These are phyloP conservation scores for Nomada ferruginata DNA, from an alignment of 2,888 invertebrate species.

Conservation along the genomic window DNA sequence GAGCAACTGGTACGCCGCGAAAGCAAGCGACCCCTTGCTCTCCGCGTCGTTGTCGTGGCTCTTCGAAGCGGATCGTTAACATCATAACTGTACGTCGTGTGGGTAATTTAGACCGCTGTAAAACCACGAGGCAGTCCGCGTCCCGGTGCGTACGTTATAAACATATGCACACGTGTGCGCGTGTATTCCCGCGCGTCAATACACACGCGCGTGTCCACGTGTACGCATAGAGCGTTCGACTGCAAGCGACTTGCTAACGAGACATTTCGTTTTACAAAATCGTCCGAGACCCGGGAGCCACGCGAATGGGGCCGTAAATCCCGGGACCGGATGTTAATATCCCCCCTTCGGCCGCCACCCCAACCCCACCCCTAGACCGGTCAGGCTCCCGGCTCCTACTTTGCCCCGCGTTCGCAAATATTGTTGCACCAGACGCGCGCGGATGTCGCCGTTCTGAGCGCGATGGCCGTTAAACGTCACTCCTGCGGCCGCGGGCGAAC, in stretches of 20 bases:
- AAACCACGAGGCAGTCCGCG: constrained; percentile 75
- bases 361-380: constrained; percentile 15
- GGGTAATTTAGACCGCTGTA: constrained; percentile 82
- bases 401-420: constrained; percentile 65
- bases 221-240: constrained; percentile 43
- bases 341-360: constrained; percentile 53
- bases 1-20: background rate
- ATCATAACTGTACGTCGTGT: constrained; percentile 78
- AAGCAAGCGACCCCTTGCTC: constrained; percentile 12
- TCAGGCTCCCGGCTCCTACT: constrained; percentile 14
- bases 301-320: constrained; percentile 79
- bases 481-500: constrained; percentile 56
- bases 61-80: constrained; percentile 77
- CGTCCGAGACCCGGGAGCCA: constrained; percentile 75
- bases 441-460: constrained; percentile 71
- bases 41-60: constrained; percentile 22
- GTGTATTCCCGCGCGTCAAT: background rate
- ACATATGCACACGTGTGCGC: constrained; percentile 1
- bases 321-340: constrained; percentile 81
- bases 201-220: constrained; percentile 28
- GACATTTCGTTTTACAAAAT: constrained; percentile 83
- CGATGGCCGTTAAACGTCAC: constrained; percentile 72
- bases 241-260: constrained; percentile 80
- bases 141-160: constrained; percentile 51
- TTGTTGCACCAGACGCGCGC: constrained; percentile 64